Evolutionary conservation across 2,888 invertebrate genomes (phyloP).

Genomic region (Anoncus sp.): DNA sequence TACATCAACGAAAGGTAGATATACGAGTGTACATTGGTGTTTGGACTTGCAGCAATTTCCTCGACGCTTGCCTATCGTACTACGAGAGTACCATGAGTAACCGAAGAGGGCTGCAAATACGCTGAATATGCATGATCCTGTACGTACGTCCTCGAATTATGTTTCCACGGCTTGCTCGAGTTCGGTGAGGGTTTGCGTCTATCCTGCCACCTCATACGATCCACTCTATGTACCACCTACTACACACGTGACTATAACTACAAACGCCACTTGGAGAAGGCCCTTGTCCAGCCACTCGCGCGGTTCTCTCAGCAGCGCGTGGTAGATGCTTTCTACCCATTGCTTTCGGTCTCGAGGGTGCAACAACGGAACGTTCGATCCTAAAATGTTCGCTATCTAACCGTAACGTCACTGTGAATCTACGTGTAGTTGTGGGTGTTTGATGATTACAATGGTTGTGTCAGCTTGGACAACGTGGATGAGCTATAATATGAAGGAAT

Average conservation of each 20-base stretch:
- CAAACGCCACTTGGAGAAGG: slow-evolving; percentile 35
- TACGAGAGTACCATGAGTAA: slow-evolving; percentile 73
- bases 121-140: slow-evolving; percentile 80
- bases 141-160: slow-evolving; percentile 79
- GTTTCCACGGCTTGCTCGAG: slow-evolving; percentile 76
- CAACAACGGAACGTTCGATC: slow-evolving; percentile 12
- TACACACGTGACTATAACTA: slow-evolving; percentile 25
- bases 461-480: not conserved
- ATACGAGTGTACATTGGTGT: slow-evolving; percentile 42
- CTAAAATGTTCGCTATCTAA: slow-evolving; percentile 17
- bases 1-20: slow-evolving; percentile 46
- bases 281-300: slow-evolving; percentile 22
- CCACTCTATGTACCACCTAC: slow-evolving; percentile 20
- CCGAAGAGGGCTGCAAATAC: slow-evolving; percentile 76
- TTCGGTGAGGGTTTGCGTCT: slow-evolving; percentile 15
- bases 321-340: slow-evolving; percentile 26
- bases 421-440: not conserved
- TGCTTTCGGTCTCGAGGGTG: slow-evolving; percentile 4
- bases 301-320: not conserved
- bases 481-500: no score
- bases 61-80: slow-evolving; percentile 69
- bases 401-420: not conserved
- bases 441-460: not conserved
- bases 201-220: not conserved
- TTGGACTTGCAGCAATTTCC: slow-evolving; percentile 70